phyloP scores from a whole-genome alignment of 2,797 vertebrate species.

The Rhinichthys osculus region DNA sequence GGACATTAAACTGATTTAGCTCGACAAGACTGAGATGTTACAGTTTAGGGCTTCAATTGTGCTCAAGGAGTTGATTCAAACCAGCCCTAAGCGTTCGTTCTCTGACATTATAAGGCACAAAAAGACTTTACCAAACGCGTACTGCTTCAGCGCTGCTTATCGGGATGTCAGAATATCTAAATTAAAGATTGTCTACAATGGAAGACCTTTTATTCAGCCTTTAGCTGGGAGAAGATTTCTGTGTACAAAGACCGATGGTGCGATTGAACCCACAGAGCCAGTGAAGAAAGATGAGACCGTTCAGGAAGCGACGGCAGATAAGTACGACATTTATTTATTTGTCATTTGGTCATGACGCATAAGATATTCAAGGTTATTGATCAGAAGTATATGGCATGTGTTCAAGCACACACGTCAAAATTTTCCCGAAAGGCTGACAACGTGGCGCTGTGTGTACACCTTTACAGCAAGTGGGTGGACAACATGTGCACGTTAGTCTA shows the following conservation, averaged over 20 bases:
- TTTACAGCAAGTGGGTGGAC: constrained; percentile 15
- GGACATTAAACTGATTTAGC: constrained; percentile 58
- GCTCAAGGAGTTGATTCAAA: constrained; percentile 83
- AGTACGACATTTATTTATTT: constrained; percentile 66
- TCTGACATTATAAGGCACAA: constrained; percentile 59
- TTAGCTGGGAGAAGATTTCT: constrained; percentile 64
- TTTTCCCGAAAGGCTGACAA: background rate
- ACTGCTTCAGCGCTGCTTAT: constrained; percentile 62
- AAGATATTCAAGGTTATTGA: background rate
- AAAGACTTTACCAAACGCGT: constrained; percentile 62
- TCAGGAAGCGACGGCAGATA: constrained; percentile 65
- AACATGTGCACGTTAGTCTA: background rate
- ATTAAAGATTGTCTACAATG: constrained; percentile 63
- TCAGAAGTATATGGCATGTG: background rate
- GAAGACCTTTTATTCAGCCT: constrained; percentile 45
- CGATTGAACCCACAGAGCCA: constrained; percentile 66
- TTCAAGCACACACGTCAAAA: background rate
- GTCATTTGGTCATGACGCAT: background rate
- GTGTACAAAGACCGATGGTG: constrained; percentile 75
- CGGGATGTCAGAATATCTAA: constrained; percentile 55
- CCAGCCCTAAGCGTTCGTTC: constrained; percentile 73
- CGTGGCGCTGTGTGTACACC: constrained; percentile 38
- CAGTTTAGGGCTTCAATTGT: constrained; percentile 81
- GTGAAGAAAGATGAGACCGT: constrained; percentile 69
- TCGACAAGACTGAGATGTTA: constrained; percentile 85